Conservation (phyloP, 2,888 invertebrate genomes). For the Cataglyphis rosenhaueri region DNA sequence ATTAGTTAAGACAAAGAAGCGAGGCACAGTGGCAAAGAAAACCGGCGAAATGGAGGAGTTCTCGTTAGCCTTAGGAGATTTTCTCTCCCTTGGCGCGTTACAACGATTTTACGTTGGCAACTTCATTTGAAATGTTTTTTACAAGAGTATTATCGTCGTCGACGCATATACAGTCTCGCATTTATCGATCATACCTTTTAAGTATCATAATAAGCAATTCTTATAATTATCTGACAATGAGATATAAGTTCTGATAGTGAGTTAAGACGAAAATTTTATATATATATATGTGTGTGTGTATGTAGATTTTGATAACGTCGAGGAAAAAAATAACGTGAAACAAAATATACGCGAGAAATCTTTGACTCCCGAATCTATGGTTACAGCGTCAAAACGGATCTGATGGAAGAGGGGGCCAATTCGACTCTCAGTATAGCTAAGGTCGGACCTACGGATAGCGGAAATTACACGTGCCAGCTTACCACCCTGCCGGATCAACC, state of each 20-base stretch:
- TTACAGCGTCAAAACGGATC: conserved; percentile 86
- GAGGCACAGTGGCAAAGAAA: conserved; percentile 11
- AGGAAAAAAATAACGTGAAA: neutral
- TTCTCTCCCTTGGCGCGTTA: neutral
- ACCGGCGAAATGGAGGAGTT: conserved; percentile 37
- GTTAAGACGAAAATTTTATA: neutral
- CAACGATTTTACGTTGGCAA: neutral
- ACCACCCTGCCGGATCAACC: conserved; percentile 85
- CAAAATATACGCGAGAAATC: neutral
- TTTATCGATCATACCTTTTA: neutral
- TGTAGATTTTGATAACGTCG: neutral
- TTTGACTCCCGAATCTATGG: conserved; percentile 49
- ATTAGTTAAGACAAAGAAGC: conserved; percentile 56
- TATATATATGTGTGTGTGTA: no score
- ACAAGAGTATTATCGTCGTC: neutral
- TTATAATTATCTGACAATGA: neutral
- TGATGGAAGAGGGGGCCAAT: conserved; percentile 86
- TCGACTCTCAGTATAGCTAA: conserved; percentile 86
- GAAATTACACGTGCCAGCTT: conserved; percentile 86
- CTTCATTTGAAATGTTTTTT: neutral
- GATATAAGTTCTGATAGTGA: neutral
- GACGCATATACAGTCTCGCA: neutral
- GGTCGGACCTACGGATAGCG: conserved; percentile 86
- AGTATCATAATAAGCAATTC: neutral
- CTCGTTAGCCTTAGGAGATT: conserved; percentile 44